Evolutionary conservation across 2,888 invertebrate genomes (phyloP).

Genomic region (Chrysodeixis includens): DNA sequence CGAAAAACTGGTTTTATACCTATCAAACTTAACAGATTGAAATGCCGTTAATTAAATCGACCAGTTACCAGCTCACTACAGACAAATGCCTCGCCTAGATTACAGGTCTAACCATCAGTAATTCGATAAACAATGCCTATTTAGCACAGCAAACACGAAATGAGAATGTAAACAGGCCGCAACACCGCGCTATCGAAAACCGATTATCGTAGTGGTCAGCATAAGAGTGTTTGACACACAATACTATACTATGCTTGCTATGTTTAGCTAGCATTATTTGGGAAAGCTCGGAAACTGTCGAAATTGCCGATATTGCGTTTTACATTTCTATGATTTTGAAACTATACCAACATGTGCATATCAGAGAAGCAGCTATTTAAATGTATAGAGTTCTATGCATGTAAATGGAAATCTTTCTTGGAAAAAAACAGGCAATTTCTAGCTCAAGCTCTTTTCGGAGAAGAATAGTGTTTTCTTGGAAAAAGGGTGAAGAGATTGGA

Average conservation of each 20-base stretch:
- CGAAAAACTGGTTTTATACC: not conserved
- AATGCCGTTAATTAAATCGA: not conserved
- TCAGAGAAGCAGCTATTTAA: too few species aligned
- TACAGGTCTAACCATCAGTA: constrained; percentile 20
- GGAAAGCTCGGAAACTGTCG: not conserved
- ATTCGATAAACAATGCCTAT: constrained; percentile 24
- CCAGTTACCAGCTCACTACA: not conserved
- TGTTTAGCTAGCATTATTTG: not conserved
- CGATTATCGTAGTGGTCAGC: constrained; percentile 54
- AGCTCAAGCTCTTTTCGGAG: too few species aligned
- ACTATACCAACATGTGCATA: too few species aligned
- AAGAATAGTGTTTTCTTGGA: too few species aligned
- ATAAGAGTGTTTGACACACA: constrained; percentile 5
- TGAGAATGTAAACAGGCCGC: constrained; percentile 47
- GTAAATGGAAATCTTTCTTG: too few species aligned
- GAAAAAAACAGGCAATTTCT: too few species aligned
- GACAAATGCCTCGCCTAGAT: constrained; percentile 16
- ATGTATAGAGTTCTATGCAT: too few species aligned
- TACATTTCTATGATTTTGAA: too few species aligned
- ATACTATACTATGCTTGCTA: constrained; percentile 11
- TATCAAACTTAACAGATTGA: not conserved
- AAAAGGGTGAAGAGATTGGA: too few species aligned
- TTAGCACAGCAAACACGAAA: constrained; percentile 35
- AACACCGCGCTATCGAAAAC: constrained; percentile 54
- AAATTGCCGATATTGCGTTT: too few species aligned